Base-by-base conservation (phyloP, 2,797 vertebrate genomes). In the Chaunax sp. region DNA sequence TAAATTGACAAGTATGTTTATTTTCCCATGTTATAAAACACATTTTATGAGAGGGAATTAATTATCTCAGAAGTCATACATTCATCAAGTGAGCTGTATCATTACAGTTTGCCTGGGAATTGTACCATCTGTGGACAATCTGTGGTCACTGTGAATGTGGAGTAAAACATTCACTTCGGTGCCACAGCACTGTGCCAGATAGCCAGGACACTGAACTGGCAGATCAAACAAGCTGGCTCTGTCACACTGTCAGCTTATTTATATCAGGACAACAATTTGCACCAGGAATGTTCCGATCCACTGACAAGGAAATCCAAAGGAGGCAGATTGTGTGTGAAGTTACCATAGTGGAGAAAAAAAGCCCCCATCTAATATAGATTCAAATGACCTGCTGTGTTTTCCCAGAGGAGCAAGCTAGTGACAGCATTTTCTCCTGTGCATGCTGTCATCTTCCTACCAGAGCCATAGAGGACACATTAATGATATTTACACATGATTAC, bases 221-320 rank as follows among this genome's bases (percentile, higher is more conserved):
- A 90, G 78, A 90, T 88, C 54, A 83, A 88, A 89, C 87, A 89
- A 90, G 85, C 87, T 89, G 90, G 83, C 77, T 85, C 90, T 84
- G 85, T 85, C 86, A 89, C 64, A 64, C 81, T 88, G 78, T 85
- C 80, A 74, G 77, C 77, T 81, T 92, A 91, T 93, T 93, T 91
- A 92, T 92, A 94, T 88, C 84, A 60, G 78, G 83, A 86, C 78
- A 87, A 86, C 91, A 80, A 92, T 91, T 92, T 90, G 84, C 82
- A 86, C 75, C 70, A 80, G 71, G 64, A 47, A 68, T 62, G 73
- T 77, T 72, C 64, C 44, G 66, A 55, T 75, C 64, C 69, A 63
- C 18, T 84, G 74, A 87, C 81, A 83, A 73, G 79, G 76, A 78
- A 73, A 79, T 71, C 69, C 41, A 56, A 54, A 64, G 57, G 55